phyloP scores from a whole-genome alignment of 2,797 vertebrate genomes.

The Delichon dasypus region DNA sequence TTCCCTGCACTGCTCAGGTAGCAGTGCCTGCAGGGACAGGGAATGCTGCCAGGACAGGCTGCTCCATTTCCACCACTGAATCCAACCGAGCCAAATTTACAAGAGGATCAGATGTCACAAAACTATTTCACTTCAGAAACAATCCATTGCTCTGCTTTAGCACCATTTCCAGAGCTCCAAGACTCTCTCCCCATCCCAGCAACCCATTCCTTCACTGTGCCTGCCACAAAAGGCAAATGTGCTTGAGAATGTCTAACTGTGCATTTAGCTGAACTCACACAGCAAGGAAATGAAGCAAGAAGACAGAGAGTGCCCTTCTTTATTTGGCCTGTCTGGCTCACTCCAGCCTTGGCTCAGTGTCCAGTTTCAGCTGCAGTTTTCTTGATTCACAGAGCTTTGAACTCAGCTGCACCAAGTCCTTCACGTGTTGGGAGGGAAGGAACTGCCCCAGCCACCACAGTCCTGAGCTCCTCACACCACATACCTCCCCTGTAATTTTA shows the following conservation, averaged over 20 bases:
- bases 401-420: not conserved
- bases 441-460: not conserved
- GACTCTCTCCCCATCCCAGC: not conserved
- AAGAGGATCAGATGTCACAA: not conserved
- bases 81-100: not conserved
- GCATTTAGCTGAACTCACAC: not conserved
- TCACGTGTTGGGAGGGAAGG: not conserved
- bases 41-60: not conserved
- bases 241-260: not conserved
- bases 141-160: not conserved
- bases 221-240: not conserved
- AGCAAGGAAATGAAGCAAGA: not conserved
- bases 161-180: not conserved
- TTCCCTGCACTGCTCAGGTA: not conserved
- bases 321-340: not conserved
- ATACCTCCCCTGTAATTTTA: not conserved
- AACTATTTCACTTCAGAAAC: not conserved
- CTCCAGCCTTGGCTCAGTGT: not conserved
- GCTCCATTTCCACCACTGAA: not conserved
- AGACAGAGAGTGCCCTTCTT: not conserved
- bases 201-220: not conserved
- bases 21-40: not conserved
- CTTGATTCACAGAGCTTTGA: not conserved
- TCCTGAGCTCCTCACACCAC: not conserved
- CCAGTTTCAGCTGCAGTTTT: not conserved